Evolutionary conservation across 2,797 vertebrate genomes (phyloP).

Genomic region (Streptopelia turtur): DNA sequence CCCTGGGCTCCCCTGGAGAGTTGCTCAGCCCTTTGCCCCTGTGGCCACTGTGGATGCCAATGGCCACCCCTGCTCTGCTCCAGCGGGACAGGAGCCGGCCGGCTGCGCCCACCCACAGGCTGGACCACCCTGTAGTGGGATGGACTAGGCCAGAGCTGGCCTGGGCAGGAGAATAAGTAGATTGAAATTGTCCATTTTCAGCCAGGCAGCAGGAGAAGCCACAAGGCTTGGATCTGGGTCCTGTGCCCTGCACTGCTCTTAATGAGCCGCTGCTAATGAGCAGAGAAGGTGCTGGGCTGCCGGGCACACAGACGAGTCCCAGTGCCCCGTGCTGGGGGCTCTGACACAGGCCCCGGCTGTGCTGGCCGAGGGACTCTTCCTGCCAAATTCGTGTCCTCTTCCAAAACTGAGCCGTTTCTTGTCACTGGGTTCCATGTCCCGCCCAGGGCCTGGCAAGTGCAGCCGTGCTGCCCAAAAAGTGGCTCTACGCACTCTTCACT

Average conservation of each 20-base stretch:
- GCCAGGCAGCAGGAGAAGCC: background rate
- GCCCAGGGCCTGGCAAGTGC: background rate
- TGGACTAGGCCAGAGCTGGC: background rate
- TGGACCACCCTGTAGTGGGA: background rate
- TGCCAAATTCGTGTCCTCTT: background rate
- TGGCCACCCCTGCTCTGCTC: background rate
- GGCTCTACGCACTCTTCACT: background rate
- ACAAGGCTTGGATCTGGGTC: background rate
- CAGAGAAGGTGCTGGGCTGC: background rate
- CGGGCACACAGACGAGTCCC: background rate
- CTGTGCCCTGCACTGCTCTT: background rate
- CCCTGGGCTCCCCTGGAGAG: constrained; percentile 65
- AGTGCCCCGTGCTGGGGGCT: background rate
- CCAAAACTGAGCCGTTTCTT: background rate
- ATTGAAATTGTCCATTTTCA: background rate
- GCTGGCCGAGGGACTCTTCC: background rate
- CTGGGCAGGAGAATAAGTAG: background rate
- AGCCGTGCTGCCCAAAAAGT: rapidly evolving
- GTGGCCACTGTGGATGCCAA: background rate
- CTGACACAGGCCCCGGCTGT: background rate
- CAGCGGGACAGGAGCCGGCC: background rate
- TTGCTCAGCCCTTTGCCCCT: background rate
- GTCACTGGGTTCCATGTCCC: background rate
- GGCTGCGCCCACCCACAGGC: background rate
- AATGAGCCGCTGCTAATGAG: background rate